These are phyloP conservation scores for Paedocypris micromegethes DNA, from an alignment of 2,797 vertebrate species.

Conservation along the genomic window DNA sequence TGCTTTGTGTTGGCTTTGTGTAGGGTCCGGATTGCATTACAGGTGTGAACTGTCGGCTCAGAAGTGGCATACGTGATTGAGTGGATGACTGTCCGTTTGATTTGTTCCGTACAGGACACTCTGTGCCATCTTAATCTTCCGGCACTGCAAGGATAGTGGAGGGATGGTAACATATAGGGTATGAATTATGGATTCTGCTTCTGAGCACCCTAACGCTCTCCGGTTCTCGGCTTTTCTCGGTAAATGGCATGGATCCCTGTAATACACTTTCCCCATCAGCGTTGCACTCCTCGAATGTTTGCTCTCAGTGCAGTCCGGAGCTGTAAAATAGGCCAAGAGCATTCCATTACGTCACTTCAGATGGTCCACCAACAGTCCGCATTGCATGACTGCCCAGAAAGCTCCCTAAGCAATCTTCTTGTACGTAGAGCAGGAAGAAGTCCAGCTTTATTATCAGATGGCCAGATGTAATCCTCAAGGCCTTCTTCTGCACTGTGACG, in stretches of 20 bases:
- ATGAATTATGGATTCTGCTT: conserved; percentile 26
- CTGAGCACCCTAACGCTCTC: neutral
- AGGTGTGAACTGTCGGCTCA: conserved; percentile 24
- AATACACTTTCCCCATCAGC: conserved; percentile 33
- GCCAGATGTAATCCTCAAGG: conserved; percentile 9
- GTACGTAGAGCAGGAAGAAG: conserved; percentile 2
- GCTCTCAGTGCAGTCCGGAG: neutral
- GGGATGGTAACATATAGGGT: neutral
- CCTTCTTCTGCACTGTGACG: neutral
- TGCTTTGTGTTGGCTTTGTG: conserved; percentile 26
- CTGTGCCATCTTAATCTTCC: conserved; percentile 4
- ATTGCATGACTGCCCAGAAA: neutral
- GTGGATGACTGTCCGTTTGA: conserved; percentile 6
- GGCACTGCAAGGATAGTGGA: neutral
- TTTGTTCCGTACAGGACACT: conserved; percentile 5
- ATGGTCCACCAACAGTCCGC: neutral
- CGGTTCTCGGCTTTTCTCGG: conserved; percentile 13
- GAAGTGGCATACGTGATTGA: conserved; percentile 31
- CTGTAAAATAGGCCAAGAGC: conserved; percentile 16
- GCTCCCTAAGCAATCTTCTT: neutral
- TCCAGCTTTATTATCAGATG: neutral
- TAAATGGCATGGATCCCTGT: conserved; percentile 43
- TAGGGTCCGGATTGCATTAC: conserved; percentile 9
- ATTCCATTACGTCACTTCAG: conserved; percentile 20
- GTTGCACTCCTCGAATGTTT: conserved; percentile 47